A percentile compares a stretch with the other conserved stretches of the same genome.
phyloP scores from a whole-genome alignment of 92 coral and sea anemone genomes.

The Galaxea fascicularis region DNA sequence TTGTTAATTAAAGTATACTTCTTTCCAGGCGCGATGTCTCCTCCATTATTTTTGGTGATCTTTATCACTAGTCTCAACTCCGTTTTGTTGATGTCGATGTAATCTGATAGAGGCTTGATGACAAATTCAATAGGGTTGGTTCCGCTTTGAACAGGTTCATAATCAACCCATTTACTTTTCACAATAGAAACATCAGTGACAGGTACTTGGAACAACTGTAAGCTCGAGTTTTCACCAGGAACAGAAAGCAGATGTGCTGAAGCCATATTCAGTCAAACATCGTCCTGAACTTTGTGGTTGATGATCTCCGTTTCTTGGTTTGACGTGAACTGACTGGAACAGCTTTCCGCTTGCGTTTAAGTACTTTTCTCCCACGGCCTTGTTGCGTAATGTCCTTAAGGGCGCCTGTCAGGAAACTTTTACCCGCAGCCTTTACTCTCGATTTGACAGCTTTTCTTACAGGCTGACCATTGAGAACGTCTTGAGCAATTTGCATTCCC shows the following conservation, averaged over 20 bases:
- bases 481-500: slow-evolving; percentile 5
- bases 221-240: slow-evolving; percentile 37
- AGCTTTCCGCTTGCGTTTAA: background rate
- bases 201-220: slow-evolving; percentile 26
- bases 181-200: slow-evolving; percentile 40
- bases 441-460: background rate
- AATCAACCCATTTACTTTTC: slow-evolving; percentile 33
- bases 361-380: background rate
- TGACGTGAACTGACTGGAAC: too few relatives aligned
- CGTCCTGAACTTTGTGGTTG: slow-evolving; percentile 13
- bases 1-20: slow-evolving; percentile 27
- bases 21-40: background rate
- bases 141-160: slow-evolving; percentile 36
- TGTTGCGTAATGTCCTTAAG: background rate
- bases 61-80: slow-evolving; percentile 26
- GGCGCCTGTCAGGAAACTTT: background rate
- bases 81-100: slow-evolving; percentile 43
- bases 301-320: slow-evolving; percentile 14
- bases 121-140: slow-evolving; percentile 41
- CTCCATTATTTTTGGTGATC: background rate
- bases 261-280: slow-evolving; percentile 21
- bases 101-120: slow-evolving; percentile 26
- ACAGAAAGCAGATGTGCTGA: slow-evolving; percentile 29
- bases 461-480: background rate
- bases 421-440: background rate